phyloP scores from a whole-genome alignment of 53 echinoderm and acorn worm species.

The Holothuria leucospilota region DNA sequence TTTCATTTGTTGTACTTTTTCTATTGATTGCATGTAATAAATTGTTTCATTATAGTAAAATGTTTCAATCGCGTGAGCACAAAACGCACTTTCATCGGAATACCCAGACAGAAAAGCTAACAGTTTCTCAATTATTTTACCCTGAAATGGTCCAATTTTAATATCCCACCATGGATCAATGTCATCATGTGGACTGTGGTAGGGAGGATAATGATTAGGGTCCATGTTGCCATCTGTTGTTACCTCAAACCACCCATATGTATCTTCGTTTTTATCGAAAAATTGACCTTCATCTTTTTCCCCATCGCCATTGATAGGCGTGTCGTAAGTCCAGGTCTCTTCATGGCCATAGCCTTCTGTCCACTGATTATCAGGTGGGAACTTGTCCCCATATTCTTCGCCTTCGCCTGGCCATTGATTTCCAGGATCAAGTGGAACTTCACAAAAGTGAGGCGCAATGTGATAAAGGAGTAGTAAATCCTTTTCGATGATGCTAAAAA shows the following conservation, averaged over 20 bases:
- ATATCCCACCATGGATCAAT: slow-evolving; percentile 27
- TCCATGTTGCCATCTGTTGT: too few relatives aligned
- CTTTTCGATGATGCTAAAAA: too few relatives aligned
- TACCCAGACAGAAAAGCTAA: slow-evolving; percentile 10
- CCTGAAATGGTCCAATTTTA: slow-evolving; percentile 15
- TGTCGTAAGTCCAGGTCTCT: not conserved
- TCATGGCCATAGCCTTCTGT: not conserved
- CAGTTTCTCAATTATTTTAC: not conserved
- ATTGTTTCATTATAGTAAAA: not conserved
- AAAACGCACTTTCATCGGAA: not conserved
- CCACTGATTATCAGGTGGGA: not conserved
- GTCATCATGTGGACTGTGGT: not conserved
- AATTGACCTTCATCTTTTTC: too few relatives aligned
- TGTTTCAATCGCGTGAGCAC: not conserved
- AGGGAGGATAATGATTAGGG: too few relatives aligned
- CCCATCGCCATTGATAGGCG: too few relatives aligned
- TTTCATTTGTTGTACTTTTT: slow-evolving; percentile 3
- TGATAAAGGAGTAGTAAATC: not conserved
- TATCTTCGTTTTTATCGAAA: too few relatives aligned
- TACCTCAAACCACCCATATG: too few relatives aligned
- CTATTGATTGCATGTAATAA: not conserved
- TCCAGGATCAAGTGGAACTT: slow-evolving; percentile 26
- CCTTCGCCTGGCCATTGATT: slow-evolving; percentile 26
- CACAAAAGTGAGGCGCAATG: slow-evolving; percentile 2
- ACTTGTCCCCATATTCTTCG: too few relatives aligned